These are phyloP conservation scores for Sus cebifrons DNA, from an alignment of 2,797 vertebrate species.

Conservation along the genomic window DNA sequence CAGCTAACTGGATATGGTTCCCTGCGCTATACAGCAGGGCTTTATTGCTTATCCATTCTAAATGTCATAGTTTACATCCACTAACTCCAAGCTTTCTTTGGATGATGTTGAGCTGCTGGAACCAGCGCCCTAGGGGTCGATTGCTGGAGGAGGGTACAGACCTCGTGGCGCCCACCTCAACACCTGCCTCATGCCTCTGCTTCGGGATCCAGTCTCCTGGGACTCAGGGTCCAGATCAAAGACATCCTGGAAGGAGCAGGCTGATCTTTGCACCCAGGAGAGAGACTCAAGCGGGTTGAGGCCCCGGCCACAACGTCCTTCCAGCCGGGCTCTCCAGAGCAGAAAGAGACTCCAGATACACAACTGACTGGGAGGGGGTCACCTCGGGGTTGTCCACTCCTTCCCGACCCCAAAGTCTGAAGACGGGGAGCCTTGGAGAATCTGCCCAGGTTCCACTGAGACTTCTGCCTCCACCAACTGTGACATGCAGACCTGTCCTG, in stretches of 20 bases:
- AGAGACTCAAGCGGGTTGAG: not conserved
- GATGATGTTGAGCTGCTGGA: not conserved
- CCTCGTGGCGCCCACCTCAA: fast-evolving
- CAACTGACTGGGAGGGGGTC: not conserved
- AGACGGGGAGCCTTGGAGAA: not conserved
- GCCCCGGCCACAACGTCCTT: not conserved
- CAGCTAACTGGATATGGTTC: no score
- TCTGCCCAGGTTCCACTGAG: not conserved
- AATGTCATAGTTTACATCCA: no score
- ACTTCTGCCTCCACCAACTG: not conserved
- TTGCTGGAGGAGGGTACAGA: not conserved
- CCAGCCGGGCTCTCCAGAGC: not conserved
- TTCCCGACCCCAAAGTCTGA: not conserved
- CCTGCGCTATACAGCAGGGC: no score
- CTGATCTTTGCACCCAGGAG: not conserved
- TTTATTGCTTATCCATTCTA: no score
- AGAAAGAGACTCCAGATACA: not conserved
- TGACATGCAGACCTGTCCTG: not conserved
- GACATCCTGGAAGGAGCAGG: not conserved
- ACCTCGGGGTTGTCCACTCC: no score
- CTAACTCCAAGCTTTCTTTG: not conserved
- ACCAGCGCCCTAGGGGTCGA: not conserved
- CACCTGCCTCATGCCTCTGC: not conserved
- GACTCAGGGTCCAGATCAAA: not conserved
- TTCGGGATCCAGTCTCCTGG: not conserved